phyloP scores from a whole-genome alignment of 2,797 vertebrate genomes.

The Acrossocheilus wenchowensis region DNA sequence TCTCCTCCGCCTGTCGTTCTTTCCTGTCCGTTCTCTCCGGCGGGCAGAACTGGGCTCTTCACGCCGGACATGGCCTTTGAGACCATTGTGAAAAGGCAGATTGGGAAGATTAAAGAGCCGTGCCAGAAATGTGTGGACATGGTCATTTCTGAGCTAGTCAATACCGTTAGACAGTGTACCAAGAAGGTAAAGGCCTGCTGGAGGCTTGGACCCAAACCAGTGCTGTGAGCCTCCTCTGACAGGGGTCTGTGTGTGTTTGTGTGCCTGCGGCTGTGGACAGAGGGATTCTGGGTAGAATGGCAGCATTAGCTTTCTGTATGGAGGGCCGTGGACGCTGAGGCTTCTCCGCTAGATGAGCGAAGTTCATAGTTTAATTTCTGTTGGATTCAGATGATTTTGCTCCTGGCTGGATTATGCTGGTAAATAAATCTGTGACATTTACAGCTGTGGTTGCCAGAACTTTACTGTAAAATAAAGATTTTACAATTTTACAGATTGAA shows the following conservation, averaged over 20 bases:
- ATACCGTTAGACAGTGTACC: conserved; percentile 99
- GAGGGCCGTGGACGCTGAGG: conserved; percentile 70
- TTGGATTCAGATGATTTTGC: background rate
- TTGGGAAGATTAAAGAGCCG: conserved; percentile 99
- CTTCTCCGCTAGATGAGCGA: conserved; percentile 64
- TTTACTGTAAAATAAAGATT: no score
- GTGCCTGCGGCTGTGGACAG: conserved; percentile 59
- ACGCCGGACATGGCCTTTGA: conserved; percentile 99
- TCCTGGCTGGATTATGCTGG: background rate
- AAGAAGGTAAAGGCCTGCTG: conserved; percentile 91
- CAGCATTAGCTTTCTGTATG: conserved; percentile 64
- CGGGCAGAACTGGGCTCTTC: conserved; percentile 99
- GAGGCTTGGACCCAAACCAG: conserved; percentile 39
- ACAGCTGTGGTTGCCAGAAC: background rate
- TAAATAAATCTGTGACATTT: background rate
- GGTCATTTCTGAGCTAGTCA: conserved; percentile 99
- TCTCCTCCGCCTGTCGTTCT: conserved; percentile 45
- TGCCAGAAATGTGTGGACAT: conserved; percentile 99
- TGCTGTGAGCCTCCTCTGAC: background rate
- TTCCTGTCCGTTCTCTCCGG: conserved; percentile 67
- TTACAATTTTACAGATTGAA: no score
- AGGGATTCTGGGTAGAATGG: conserved; percentile 67
- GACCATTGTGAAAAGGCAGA: conserved; percentile 99
- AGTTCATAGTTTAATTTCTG: background rate
- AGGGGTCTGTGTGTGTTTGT: conserved; percentile 27